Percentiles rank a stretch among this genome's conserved stretches.
phyloP scores from a whole-genome alignment of 2,113 vertebrate genomes.

The Periophthalmus modestus region DNA sequence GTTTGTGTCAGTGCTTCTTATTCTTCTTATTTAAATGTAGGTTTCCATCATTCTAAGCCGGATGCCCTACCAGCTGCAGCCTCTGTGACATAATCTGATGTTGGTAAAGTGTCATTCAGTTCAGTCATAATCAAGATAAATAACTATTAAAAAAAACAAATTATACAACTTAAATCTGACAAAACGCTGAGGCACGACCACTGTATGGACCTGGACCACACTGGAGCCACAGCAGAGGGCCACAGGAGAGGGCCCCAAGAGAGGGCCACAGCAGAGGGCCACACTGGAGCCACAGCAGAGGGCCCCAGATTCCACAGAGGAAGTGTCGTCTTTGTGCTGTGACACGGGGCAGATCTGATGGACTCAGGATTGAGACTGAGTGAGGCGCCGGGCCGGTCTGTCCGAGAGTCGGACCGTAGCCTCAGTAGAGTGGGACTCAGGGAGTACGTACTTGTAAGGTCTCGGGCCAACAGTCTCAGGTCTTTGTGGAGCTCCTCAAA shows the following conservation, averaged over 20 bases:
- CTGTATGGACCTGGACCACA: no score
- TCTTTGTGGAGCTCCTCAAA: slow-evolving; percentile 93
- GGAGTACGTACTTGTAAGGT: slow-evolving; percentile 84
- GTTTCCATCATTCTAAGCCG: no score
- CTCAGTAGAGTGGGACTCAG: not conserved
- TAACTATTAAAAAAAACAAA: no score
- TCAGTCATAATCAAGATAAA: no score
- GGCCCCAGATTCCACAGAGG: slow-evolving; percentile 69
- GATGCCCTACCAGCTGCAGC: no score
- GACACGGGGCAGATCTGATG: slow-evolving; percentile 74
- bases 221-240: slow-evolving; percentile 69
- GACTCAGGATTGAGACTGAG: slow-evolving; percentile 77
- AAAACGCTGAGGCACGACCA: no score
- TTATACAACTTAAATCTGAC: no score
- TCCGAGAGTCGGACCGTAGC: slow-evolving; percentile 44
- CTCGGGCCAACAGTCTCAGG: slow-evolving; percentile 84
- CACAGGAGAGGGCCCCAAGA: no score
- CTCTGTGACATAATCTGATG: no score
- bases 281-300: slow-evolving; percentile 73
- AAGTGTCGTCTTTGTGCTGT: slow-evolving; percentile 46
- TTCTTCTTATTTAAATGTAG: not conserved
- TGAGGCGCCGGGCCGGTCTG: slow-evolving; percentile 76
- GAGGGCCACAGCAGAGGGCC: slow-evolving; percentile 70
- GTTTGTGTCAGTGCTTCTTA: slow-evolving; percentile 50
- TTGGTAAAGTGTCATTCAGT: no score